Percentiles rank a stretch among this genome's conserved stretches.
Conservation (phyloP, 1,140 invertebrate genomes). For the Lucilia sericata region DNA sequence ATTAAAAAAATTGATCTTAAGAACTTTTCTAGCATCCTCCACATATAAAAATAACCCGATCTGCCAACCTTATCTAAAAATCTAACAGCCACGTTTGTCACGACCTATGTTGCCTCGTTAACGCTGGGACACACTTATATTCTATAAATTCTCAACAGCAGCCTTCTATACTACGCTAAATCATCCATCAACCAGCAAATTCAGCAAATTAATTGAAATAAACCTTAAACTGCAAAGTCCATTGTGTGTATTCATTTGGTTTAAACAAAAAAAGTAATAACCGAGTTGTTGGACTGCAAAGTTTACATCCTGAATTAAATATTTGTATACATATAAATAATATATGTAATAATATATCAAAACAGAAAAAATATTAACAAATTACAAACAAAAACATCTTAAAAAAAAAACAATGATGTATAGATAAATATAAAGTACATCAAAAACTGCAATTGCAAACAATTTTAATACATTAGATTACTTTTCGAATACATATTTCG, state of each 20-base stretch:
- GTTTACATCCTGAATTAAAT: not conserved
- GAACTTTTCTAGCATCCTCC: conserved; percentile 35
- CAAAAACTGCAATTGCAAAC: conserved; percentile 1
- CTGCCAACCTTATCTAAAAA: conserved; percentile 32
- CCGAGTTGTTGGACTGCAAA: not conserved
- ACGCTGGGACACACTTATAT: not conserved
- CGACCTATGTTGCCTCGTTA: conserved; percentile 11
- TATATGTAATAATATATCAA: not conserved
- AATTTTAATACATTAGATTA: conserved; percentile 13
- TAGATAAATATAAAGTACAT: not conserved
- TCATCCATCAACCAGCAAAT: not conserved
- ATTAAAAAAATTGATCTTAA: conserved; percentile 42
- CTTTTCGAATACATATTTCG: not conserved
- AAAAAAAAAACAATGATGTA: not conserved
- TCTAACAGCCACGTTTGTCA: conserved; percentile 22
- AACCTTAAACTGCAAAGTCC: not conserved
- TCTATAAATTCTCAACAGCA: not conserved
- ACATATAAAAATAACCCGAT: conserved; percentile 22
- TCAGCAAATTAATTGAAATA: not conserved
- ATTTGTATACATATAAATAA: not conserved
- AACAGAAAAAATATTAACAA: not conserved
- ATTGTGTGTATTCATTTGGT: conserved; percentile 2
- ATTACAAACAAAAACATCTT: not conserved
- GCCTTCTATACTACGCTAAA: not conserved
- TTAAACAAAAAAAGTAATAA: not conserved